Evolutionary conservation across 1,140 invertebrate species (phyloP), one percentile per base, ranked within the genome.

Genomic region (Lutraria rhynchaena): DNA sequence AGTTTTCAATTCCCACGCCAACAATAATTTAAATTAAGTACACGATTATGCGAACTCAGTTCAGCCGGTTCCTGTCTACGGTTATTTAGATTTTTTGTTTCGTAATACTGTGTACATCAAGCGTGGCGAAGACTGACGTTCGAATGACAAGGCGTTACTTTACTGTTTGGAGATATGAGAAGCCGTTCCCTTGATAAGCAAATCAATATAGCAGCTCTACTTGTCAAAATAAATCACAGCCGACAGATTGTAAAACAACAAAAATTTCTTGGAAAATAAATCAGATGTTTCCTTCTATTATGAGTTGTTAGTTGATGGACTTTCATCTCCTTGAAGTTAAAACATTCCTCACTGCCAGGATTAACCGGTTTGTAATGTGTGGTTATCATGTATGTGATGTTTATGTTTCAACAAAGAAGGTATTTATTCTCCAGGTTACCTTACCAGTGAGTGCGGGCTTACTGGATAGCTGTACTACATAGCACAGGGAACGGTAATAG

Each of bases 161-260:
- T 15, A 41, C 37, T 63, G 60, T 33, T 33, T 63, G 24, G 35
- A 3, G 35, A 75, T 61, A 35, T 27, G n/a, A 75, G 46, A 37
- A 63, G 41, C 49, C 55, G 37, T 33, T 49, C 57, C 44, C 37
- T 61, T 61, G 55, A 75, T 61, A 61, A 75, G 49, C 73, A 44
- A 75, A 75, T 75, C 73, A 75, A 75, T 75, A 75, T 60, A 33
- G 17, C 73, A 61, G 57, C 29, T 44, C 31, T 41, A 60, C 57
- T 46, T 75, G 73, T 75, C 73, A 60, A 75, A 75, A 75, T 75
- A 75, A 75, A 75, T 63, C 73, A 61, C 37, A 61, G 35, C 44
- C 37, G 31, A 33, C 63, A 75, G 73, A 75, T 75, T 46, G 57
- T 60, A 75, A 75, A 75, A 60, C 73, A 75, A 75, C 73, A 75